Percentiles rank a stretch among this genome's conserved stretches.
phyloP scores from a whole-genome alignment of 1,140 invertebrate species.

The Neodiprion pinetum region DNA sequence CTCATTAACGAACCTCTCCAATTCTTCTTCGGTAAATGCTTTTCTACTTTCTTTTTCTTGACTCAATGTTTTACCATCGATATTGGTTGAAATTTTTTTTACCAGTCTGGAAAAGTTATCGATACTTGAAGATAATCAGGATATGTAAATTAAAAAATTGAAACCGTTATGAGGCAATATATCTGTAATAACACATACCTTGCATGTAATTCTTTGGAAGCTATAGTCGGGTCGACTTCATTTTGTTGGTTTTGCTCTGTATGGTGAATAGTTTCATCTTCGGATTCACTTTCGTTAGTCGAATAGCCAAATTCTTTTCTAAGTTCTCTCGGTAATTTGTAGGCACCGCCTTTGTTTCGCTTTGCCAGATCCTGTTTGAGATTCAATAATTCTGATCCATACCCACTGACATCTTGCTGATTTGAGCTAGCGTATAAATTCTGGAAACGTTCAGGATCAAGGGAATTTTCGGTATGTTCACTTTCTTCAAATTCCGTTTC shows the following conservation, averaged over 20 bases:
- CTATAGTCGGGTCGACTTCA: slow-evolving; percentile 17
- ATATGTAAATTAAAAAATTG: not conserved
- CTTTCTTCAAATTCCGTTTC: slow-evolving; percentile 23
- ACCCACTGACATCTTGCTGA: slow-evolving; percentile 15
- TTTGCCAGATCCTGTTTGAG: slow-evolving; percentile 17
- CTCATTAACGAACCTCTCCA: slow-evolving; percentile 13
- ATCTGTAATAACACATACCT: slow-evolving; percentile 31
- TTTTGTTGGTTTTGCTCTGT: no score
- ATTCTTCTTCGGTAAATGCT: not conserved
- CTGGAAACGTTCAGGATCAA: not conserved
- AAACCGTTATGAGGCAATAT: not conserved
- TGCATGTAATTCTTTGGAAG: slow-evolving; percentile 40
- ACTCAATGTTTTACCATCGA: not conserved
- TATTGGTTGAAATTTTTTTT: not conserved
- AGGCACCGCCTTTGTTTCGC: slow-evolving; percentile 19
- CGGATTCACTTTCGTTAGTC: slow-evolving; percentile 31
- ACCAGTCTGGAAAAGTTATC: not conserved
- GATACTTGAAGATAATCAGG: not conserved
- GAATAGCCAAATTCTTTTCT: slow-evolving; percentile 32
- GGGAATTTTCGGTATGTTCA: not conserved
- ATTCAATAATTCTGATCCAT: slow-evolving; percentile 7
- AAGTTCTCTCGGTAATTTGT: slow-evolving; percentile 32
- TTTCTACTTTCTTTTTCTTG: slow-evolving; percentile 10
- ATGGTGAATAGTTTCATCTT: slow-evolving; percentile 6
- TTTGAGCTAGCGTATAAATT: not conserved